Conservation (phyloP, 2,888 invertebrate genomes). For the Theodoxus fluviatilis region DNA sequence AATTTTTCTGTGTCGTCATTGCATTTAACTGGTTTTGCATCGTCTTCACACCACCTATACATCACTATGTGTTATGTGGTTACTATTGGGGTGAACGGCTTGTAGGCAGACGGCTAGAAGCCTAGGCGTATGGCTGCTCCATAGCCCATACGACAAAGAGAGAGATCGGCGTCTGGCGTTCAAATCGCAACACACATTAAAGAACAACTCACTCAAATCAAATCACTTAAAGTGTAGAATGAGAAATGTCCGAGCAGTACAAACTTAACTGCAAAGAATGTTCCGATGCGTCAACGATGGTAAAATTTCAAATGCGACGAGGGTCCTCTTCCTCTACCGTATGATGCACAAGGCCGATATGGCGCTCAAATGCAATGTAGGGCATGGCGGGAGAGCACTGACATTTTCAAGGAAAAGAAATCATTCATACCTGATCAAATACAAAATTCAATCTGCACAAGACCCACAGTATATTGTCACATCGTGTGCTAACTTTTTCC, state of each 20-base stretch:
- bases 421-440: slow-evolving; percentile 12
- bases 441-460: no score
- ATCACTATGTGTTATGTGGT: slow-evolving; percentile 35
- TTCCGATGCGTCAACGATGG: slow-evolving; percentile 3
- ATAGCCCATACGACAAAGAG: slow-evolving; percentile 22
- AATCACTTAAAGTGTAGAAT: background rate
- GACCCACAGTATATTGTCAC: no score
- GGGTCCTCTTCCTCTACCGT: slow-evolving; percentile 15
- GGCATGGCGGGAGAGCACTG: slow-evolving; percentile 18
- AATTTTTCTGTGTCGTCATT: slow-evolving; percentile 30
- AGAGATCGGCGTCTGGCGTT: background rate
- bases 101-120: slow-evolving; percentile 24
- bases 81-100: slow-evolving; percentile 26
- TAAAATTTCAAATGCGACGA: background rate
- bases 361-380: slow-evolving; percentile 32
- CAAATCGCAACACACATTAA: slow-evolving; percentile 12
- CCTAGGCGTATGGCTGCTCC: slow-evolving; percentile 27
- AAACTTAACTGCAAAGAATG: background rate
- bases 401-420: slow-evolving; percentile 20
- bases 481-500: no score
- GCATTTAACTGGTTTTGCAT: slow-evolving; percentile 34
- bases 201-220: background rate
- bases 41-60: slow-evolving; percentile 39
- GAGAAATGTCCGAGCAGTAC: slow-evolving; percentile 18
- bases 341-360: slow-evolving; percentile 29